These are phyloP conservation scores for Bubo blakistoni DNA, from an alignment of 2,113 vertebrate genomes.

Conservation along the genomic window DNA sequence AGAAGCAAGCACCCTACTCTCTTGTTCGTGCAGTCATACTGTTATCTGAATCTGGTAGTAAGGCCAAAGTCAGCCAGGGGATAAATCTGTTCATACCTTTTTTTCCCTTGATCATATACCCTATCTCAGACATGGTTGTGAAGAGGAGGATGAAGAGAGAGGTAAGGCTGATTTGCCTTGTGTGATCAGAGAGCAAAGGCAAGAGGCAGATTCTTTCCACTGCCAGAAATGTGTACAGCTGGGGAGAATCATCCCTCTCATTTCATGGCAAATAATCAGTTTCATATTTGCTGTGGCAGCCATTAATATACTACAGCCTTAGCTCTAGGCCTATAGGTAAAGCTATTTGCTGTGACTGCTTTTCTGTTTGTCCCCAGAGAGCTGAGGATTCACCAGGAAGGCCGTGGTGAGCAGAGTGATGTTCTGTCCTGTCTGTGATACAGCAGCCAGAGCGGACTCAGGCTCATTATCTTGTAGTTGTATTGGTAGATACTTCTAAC, in stretches of 20 bases:
- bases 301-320: neutral
- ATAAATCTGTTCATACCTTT: neutral
- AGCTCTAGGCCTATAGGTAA: neutral
- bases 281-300: neutral
- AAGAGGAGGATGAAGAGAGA: neutral
- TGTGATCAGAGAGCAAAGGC: neutral
- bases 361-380: neutral
- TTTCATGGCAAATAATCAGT: slow-evolving; percentile 31
- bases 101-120: neutral
- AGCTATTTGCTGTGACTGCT: neutral
- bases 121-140: neutral
- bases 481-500: neutral
- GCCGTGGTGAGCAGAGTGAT: neutral
- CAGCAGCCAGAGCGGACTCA: neutral
- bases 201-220: neutral
- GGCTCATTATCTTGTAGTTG: neutral
- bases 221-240: neutral
- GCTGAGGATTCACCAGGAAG: neutral
- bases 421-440: neutral
- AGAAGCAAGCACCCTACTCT: neutral
- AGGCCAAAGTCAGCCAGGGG: neutral
- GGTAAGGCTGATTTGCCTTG: neutral
- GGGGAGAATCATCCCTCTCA: neutral
- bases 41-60: neutral
- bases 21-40: neutral